Evolutionary conservation across 2,797 vertebrate species (phyloP).

Genomic region (Sebastes melanostomus): DNA sequence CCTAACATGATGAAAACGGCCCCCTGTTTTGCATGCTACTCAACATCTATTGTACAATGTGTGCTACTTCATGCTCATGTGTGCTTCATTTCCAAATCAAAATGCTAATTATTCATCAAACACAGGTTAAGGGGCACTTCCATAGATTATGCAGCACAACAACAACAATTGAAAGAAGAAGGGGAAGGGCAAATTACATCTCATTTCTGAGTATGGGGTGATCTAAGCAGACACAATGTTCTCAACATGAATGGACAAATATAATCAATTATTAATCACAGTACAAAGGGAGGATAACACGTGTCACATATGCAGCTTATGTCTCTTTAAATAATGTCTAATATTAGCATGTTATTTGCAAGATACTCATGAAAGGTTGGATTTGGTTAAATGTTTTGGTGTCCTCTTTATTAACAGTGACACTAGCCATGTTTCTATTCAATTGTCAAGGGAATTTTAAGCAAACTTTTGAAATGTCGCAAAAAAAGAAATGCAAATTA

Average conservation of each 20-base stretch:
- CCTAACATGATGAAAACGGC: neutral
- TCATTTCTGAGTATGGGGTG: conserved; percentile 14
- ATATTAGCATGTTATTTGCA: neutral
- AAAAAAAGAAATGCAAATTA: too few relatives aligned
- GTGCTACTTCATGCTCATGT: neutral
- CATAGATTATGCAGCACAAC: conserved; percentile 35
- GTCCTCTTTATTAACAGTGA: neutral
- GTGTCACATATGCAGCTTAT: neutral
- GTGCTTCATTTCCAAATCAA: conserved; percentile 25
- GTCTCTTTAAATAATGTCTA: neutral
- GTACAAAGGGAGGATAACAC: conserved; percentile 18
- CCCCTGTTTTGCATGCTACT: neutral
- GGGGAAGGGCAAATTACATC: conserved; percentile 23
- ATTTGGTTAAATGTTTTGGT: neutral
- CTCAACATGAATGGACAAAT: conserved; percentile 31
- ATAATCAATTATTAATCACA: conserved; percentile 40
- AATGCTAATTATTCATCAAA: conserved; percentile 43
- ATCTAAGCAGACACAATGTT: conserved; percentile 44
- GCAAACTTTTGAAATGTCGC: too few relatives aligned
- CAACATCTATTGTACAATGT: neutral
- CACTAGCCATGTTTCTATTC: too few relatives aligned
- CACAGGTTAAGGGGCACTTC: conserved; percentile 17
- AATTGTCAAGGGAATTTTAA: too few relatives aligned
- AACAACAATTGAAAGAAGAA: conserved; percentile 27
- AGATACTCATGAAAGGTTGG: neutral